phyloP scores from a whole-genome alignment of 2,888 invertebrate species.

The Chrysodeixis includens region DNA sequence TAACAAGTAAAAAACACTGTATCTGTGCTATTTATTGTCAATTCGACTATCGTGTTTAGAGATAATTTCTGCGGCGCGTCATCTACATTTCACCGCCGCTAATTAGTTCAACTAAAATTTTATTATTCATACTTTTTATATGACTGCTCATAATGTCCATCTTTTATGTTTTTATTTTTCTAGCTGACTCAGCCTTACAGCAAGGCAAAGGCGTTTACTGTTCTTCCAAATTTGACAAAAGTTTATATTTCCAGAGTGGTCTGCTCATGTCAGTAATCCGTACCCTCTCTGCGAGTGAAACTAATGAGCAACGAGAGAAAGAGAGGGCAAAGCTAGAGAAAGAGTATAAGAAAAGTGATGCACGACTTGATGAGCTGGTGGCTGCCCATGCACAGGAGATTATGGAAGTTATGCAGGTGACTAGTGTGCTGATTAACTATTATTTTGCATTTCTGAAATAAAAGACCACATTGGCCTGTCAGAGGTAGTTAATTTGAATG shows the following conservation, averaged over 20 bases:
- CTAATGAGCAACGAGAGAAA: slow-evolving; percentile 96
- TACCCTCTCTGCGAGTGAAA: slow-evolving; percentile 97
- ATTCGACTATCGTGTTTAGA: not conserved
- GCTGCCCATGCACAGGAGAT: slow-evolving; percentile 96
- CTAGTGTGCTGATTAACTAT: slow-evolving; percentile 12
- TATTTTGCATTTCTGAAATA: slow-evolving; percentile 11
- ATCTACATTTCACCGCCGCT: not conserved
- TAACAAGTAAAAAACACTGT: not conserved
- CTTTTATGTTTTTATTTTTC: too few species aligned
- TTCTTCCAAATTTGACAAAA: too few species aligned
- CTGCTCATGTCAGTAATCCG: slow-evolving; percentile 98
- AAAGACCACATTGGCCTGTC: too few species aligned
- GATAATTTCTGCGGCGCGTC: not conserved
- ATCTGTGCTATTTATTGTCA: not conserved
- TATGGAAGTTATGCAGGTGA: slow-evolving; percentile 93
- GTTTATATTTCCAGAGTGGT: slow-evolving; percentile 93
- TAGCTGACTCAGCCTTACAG: too few species aligned
- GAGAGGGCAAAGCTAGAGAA: slow-evolving; percentile 98
- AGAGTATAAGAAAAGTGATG: slow-evolving; percentile 97
- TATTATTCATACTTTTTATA: too few species aligned
- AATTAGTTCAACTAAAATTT: not conserved
- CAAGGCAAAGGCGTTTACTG: too few species aligned
- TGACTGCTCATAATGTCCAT: too few species aligned
- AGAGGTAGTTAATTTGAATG: too few species aligned
- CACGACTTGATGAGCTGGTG: slow-evolving; percentile 95